These are phyloP conservation scores for Hydrolagus colliei DNA, from an alignment of 2,797 vertebrate species.

Conservation along the genomic window DNA sequence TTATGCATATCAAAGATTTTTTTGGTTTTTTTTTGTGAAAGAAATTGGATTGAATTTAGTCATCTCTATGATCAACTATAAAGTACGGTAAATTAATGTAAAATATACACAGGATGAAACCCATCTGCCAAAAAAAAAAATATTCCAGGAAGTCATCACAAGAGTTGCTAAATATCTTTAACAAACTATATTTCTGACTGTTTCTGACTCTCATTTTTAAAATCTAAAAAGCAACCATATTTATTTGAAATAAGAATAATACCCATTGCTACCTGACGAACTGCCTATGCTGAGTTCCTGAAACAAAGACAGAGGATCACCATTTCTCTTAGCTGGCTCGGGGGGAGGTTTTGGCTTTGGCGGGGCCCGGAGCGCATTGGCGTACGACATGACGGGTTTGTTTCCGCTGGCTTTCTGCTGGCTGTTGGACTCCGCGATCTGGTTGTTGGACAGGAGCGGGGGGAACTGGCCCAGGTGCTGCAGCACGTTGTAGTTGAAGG, in stretches of 20 bases:
- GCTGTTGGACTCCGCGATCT: conserved; percentile 68
- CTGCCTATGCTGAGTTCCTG: conserved; percentile 98
- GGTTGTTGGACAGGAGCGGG: conserved; percentile 88
- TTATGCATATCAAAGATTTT: conserved; percentile 41
- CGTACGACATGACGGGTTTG: conserved; percentile 94
- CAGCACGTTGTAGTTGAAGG: conserved; percentile 73
- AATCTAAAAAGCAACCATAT: conserved; percentile 35
- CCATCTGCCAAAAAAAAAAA: conserved; percentile 24
- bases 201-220: conserved; percentile 29
- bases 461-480: conserved; percentile 97
- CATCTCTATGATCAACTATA: conserved; percentile 29
- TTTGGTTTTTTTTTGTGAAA: conserved; percentile 27
- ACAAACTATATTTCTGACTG: conserved; percentile 31
- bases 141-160: conserved; percentile 27
- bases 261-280: conserved; percentile 96
- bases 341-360: conserved; percentile 89
- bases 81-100: conserved; percentile 28
- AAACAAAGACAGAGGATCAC: conserved; percentile 91
- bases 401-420: conserved; percentile 57
- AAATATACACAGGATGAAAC: conserved; percentile 32
- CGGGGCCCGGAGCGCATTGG: conserved; percentile 88
- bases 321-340: conserved; percentile 94
- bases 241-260: conserved; percentile 99
- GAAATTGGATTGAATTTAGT: conserved; percentile 28
- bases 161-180: conserved; percentile 28